These are phyloP conservation scores for Apotomis capreana DNA, from an alignment of 2,888 invertebrate genomes.

Conservation along the genomic window DNA sequence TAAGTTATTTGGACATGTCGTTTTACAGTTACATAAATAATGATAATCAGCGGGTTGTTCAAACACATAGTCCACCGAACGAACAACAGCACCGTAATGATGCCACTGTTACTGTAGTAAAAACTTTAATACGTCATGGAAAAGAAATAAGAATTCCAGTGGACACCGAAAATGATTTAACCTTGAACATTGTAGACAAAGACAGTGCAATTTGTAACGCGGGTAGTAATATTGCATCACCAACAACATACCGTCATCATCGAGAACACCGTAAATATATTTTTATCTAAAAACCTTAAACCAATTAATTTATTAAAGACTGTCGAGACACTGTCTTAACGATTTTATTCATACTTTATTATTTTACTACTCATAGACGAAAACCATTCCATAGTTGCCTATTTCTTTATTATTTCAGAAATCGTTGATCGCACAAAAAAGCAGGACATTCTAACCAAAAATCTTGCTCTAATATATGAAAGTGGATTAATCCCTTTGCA, in stretches of 20 bases:
- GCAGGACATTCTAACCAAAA: constrained; percentile 36
- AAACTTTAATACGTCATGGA: constrained; percentile 53
- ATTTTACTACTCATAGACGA: too few species aligned
- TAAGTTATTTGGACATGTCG: constrained; percentile 54
- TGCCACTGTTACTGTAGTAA: constrained; percentile 55
- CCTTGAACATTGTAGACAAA: constrained; percentile 51
- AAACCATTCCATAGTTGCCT: neutral
- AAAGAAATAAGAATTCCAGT: constrained; percentile 60
- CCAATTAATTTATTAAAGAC: too few species aligned
- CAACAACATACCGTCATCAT: neutral
- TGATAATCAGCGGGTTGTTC: constrained; percentile 57
- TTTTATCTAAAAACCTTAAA: neutral
- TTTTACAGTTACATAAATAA: constrained; percentile 60
- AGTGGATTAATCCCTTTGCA: constrained; percentile 66
- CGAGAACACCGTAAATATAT: constrained; percentile 20
- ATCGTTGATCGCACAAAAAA: constrained; percentile 6
- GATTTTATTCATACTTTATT: too few species aligned
- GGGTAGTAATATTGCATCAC: neutral
- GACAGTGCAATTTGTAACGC: constrained; percentile 25
- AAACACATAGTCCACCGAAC: constrained; percentile 53
- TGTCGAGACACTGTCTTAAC: too few species aligned
- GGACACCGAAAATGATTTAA: constrained; percentile 57
- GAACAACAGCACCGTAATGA: constrained; percentile 46
- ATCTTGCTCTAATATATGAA: constrained; percentile 56
- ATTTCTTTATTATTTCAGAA: constrained; percentile 8